phyloP scores from a whole-genome alignment of 1,140 invertebrate genomes.

The Listronotus oregonensis region DNA sequence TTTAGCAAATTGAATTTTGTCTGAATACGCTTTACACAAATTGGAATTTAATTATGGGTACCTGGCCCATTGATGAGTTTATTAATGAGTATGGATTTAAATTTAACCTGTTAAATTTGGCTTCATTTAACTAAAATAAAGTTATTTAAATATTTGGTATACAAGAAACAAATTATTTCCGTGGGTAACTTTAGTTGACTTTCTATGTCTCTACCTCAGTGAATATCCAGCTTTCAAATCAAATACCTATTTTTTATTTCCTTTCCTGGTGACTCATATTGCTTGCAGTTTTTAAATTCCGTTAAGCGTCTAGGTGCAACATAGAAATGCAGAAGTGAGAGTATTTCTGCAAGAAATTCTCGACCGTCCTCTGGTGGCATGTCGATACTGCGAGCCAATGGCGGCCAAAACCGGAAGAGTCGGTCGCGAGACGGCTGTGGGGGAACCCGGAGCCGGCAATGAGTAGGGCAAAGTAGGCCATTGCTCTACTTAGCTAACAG shows the following conservation, averaged over 20 bases:
- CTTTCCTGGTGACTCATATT: conserved; percentile 3
- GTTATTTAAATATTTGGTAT: too few relatives aligned
- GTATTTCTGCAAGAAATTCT: conserved; percentile 27
- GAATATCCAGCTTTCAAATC: too few relatives aligned
- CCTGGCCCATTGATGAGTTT: background rate
- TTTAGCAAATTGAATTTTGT: background rate
- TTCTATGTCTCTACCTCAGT: too few relatives aligned
- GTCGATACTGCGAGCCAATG: conserved; percentile 13
- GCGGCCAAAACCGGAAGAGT: conserved; percentile 26
- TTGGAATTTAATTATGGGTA: conserved; percentile 3
- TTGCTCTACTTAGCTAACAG: conserved; percentile 42
- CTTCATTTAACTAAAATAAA: too few relatives aligned
- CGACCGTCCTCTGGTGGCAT: conserved; percentile 15
- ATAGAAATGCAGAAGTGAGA: conserved; percentile 27
- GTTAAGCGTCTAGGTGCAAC: conserved; percentile 15
- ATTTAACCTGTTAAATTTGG: too few relatives aligned
- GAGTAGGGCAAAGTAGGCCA: conserved; percentile 45
- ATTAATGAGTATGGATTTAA: too few relatives aligned
- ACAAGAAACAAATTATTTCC: too few relatives aligned
- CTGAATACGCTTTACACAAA: background rate
- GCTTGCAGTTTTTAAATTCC: conserved; percentile 29
- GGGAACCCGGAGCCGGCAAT: conserved; percentile 28
- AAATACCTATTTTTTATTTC: background rate
- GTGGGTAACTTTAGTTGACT: too few relatives aligned
- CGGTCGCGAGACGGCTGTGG: conserved; percentile 18